Evolutionary conservation across 2,888 invertebrate species (phyloP), one percentile per base, ranked within the genome.

Genomic region (Meiosimyza decipiens): DNA sequence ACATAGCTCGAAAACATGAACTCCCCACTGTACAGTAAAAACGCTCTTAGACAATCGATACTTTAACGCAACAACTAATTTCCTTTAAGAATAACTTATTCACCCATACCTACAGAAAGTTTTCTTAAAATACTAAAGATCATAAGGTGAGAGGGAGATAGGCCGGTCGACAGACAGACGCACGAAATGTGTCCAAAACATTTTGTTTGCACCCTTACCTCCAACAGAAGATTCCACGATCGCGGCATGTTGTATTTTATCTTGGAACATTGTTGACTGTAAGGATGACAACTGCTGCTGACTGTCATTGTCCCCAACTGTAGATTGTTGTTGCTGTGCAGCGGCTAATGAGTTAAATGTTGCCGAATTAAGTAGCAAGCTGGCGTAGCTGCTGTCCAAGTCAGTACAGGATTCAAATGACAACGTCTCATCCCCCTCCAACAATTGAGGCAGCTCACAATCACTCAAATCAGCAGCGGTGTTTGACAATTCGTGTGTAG

Each of bases 371-470:
- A 93, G 91, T 77, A 93, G 88, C 76, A 93, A 88, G 82, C 92
- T 92, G 60, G 92, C 91, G 81, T 92, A 92, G 78, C 91, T 91
- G 76, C 91, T 91, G 81, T 93, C 92, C 76, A 84, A 76, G 28
- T 84, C 83, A 15, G 80, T 82, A 28, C 69, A 88, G 84, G 90
- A 80, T 88, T 84, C 85, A 66, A 91, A 88, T 63, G 92, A 89
- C 75, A 92, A 89, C 72, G 91, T 91, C 77, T 94, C 94, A 82
- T 16, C 94, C 94, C 16, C 68, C 68, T 49, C 94, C 94, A 74
- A 94, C 85, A 73, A 94, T 88, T 16, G 83, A 83, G 73, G 94
- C 86, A 82, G 3, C 60, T 94, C 93, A 87, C 93, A 93, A 40
- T 92, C 92, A 81, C 91, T 91, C 78, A 93, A 85, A 80, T 92